phyloP scores from a whole-genome alignment of 2,113 vertebrate species.

The Prunella himalayana region DNA sequence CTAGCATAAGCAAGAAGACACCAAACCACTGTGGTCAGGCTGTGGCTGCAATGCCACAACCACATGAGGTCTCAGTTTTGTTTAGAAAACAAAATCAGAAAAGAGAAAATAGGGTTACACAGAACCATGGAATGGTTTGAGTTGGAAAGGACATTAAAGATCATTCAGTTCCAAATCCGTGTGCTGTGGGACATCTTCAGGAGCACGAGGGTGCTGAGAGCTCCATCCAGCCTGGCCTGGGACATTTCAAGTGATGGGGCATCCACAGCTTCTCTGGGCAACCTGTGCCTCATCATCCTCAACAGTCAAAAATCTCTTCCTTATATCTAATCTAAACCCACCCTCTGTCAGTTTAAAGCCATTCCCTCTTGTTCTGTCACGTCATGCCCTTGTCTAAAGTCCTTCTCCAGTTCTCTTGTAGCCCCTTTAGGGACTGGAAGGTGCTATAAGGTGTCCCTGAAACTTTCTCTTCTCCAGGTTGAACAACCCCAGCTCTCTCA shows the following conservation, averaged over 20 bases:
- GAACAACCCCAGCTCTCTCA: neutral
- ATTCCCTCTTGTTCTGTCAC: neutral
- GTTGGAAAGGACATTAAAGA: neutral
- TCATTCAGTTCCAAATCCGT: neutral
- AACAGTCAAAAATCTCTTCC: neutral
- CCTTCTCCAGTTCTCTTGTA: neutral
- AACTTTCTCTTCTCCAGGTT: neutral
- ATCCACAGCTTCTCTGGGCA: neutral
- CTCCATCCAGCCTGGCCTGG: neutral
- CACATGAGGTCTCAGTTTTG: neutral
- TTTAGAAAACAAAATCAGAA: neutral
- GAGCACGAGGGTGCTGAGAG: neutral
- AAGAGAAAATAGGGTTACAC: neutral
- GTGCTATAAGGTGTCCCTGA: neutral
- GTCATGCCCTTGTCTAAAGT: neutral
- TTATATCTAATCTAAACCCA: neutral
- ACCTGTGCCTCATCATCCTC: neutral
- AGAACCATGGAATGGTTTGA: neutral
- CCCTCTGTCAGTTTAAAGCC: neutral
- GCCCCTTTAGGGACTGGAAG: neutral
- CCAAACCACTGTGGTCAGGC: neutral
- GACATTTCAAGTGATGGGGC: neutral
- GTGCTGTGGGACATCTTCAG: fast-evolving
- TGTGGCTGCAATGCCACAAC: neutral
- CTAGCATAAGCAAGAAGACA: neutral